Percentiles rank a stretch among this genome's conserved stretches.
Conservation (phyloP, 2,888 invertebrate genomes). For the Atethmia centrago region DNA sequence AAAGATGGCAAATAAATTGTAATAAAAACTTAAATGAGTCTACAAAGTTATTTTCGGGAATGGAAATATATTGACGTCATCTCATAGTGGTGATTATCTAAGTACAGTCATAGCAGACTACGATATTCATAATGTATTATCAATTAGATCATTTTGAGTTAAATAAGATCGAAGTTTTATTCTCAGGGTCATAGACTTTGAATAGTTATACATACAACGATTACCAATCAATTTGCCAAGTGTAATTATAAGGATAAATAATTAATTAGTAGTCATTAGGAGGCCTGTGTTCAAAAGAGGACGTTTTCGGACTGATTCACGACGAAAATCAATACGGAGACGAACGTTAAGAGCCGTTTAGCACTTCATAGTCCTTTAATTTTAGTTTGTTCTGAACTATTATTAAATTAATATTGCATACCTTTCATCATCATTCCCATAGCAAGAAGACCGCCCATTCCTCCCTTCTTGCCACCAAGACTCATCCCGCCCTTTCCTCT, state of each 20-base stretch:
- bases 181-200: neutral
- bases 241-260: neutral
- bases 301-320: no score
- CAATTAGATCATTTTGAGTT: neutral
- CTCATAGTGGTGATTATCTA: neutral
- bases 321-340: no score
- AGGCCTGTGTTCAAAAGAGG: neutral
- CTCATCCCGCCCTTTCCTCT: conserved; percentile 81
- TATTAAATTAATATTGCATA: conserved; percentile 63
- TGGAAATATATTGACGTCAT: conserved; percentile 4
- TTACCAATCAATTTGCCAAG: neutral
- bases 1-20: neutral
- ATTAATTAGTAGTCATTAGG: neutral
- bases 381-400: no score
- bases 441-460: conserved; percentile 88
- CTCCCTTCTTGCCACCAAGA: conserved; percentile 80
- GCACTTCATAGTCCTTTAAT: neutral
- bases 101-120: neutral
- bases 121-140: neutral
- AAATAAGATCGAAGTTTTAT: neutral
- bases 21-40: conserved; percentile 3
- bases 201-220: no score
- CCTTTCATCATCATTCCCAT: conserved; percentile 92
- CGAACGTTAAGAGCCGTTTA: no score
- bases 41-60: neutral